These are phyloP conservation scores for Delichon dasypus DNA, from an alignment of 2,797 vertebrate species.

Conservation along the genomic window DNA sequence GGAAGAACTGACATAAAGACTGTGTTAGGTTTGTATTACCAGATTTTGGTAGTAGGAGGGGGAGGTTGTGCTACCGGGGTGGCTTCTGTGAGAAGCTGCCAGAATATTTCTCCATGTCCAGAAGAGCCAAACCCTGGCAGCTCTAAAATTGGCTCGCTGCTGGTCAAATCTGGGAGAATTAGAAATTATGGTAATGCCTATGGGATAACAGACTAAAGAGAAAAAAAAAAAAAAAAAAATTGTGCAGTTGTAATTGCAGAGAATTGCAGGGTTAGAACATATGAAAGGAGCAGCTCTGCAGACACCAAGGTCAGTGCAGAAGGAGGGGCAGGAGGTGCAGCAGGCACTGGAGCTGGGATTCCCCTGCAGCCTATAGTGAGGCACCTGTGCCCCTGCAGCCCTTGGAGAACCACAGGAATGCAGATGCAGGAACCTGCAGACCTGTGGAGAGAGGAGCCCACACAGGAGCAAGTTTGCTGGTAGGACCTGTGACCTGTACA, in stretches of 20 bases:
- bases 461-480: neutral
- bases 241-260: neutral
- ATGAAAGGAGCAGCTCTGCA: neutral
- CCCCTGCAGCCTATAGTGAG: fast-evolving
- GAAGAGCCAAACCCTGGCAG: neutral
- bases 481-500: neutral
- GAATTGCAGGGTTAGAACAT: neutral
- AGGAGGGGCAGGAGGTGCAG: fast-evolving
- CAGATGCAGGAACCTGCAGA: fast-evolving
- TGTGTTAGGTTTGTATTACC: neutral
- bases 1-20: neutral
- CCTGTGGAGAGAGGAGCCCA: fast-evolving
- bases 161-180: neutral
- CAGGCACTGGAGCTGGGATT: neutral
- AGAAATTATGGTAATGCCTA: neutral
- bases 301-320: too few species aligned
- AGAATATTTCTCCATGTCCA: neutral
- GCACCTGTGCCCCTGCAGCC: neutral
- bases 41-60: fast-evolving
- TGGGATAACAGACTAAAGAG: neutral
- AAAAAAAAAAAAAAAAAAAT: too few species aligned
- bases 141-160: neutral
- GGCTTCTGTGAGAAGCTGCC: neutral
- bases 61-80: neutral
- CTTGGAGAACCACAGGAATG: too few species aligned